These are phyloP conservation scores for Platysteira castanea DNA, from an alignment of 2,113 vertebrate species.

Conservation along the genomic window DNA sequence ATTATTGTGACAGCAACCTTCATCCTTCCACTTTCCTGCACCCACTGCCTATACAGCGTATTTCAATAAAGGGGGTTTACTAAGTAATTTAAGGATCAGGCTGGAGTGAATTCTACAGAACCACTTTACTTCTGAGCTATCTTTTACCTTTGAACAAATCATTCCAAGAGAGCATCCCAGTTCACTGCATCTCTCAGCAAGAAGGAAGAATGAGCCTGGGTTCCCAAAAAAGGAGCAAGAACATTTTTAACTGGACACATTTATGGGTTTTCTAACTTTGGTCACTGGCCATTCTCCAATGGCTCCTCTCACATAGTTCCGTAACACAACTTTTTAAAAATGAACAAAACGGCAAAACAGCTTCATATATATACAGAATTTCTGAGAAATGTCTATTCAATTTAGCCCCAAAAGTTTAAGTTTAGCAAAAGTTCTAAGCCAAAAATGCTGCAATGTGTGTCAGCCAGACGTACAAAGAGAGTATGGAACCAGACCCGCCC, in stretches of 20 bases:
- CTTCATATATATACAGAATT: not conserved
- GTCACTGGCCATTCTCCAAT: not conserved
- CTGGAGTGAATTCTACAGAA: not conserved
- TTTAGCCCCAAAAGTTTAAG: not conserved
- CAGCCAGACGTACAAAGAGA: not conserved
- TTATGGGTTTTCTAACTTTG: not conserved
- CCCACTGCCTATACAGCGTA: not conserved
- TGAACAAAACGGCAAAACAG: not conserved
- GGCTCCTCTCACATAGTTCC: not conserved
- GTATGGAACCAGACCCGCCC: not conserved
- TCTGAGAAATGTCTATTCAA: not conserved
- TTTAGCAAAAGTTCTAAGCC: not conserved
- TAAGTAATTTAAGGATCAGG: not conserved
- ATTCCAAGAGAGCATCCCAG: not conserved
- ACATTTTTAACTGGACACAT: no score
- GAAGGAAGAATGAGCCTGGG: not conserved
- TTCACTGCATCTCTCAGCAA: not conserved
- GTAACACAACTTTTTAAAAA: not conserved
- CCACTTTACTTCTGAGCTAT: not conserved
- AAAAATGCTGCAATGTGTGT: not conserved
- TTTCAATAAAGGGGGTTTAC: not conserved
- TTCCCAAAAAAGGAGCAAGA: not conserved
- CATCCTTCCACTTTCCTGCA: not conserved
- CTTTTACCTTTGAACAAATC: not conserved
- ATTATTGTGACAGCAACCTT: not conserved